Evolutionary conservation across 2,113 vertebrate genomes (phyloP).

Genomic region (Mesitornis unicolor): DNA sequence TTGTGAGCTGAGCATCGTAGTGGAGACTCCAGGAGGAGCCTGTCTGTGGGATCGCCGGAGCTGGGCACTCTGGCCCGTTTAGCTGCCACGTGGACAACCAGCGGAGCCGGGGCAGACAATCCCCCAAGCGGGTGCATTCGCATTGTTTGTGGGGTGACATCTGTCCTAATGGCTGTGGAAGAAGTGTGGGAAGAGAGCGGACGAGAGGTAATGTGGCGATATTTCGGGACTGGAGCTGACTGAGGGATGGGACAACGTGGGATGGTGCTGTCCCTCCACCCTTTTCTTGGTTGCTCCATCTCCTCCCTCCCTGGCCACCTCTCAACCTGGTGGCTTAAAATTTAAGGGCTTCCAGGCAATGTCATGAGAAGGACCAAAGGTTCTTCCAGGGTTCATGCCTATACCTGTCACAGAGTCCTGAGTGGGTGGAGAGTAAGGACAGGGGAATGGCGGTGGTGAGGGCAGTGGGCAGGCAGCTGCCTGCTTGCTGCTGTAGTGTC

Average conservation of each 20-base stretch:
- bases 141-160: fast-evolving
- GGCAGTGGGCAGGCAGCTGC: background rate
- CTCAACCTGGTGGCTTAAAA: fast-evolving
- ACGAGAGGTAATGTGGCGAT: background rate
- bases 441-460: too few relatives aligned
- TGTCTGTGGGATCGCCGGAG: fast-evolving
- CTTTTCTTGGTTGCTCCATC: fast-evolving
- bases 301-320: background rate
- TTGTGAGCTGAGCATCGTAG: fast-evolving
- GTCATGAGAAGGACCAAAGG: background rate
- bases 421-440: background rate
- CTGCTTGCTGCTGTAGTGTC: fast-evolving
- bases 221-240: fast-evolving
- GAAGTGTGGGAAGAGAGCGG: fast-evolving
- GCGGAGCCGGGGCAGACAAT: fast-evolving
- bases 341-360: background rate
- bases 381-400: fast-evolving
- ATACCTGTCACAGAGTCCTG: fast-evolving
- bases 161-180: fast-evolving
- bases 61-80: fast-evolving
- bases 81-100: background rate
- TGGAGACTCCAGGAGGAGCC: fast-evolving
- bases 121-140: fast-evolving
- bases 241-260: fast-evolving
- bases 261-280: background rate